Percentiles rank a stretch among this genome's conserved stretches.
phyloP scores from a whole-genome alignment of 1,140 invertebrate genomes.

The Paramacrobiotus metropolitanus region DNA sequence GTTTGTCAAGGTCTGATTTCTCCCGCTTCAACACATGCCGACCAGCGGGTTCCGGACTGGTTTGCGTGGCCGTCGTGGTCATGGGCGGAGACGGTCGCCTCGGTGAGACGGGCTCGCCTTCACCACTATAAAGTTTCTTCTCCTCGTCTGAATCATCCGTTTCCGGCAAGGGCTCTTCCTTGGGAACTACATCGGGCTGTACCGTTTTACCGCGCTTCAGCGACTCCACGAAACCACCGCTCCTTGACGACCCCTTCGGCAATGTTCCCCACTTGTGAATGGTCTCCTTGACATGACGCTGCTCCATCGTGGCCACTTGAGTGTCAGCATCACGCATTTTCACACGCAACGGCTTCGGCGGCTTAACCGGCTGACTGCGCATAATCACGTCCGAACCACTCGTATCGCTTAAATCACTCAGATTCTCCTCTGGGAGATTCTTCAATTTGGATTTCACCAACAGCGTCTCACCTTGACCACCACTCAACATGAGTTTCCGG shows the following conservation, averaged over 20 bases:
- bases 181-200: not conserved
- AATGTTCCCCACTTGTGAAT: constrained; percentile 2
- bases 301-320: not conserved
- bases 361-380: not conserved
- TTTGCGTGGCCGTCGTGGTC: not conserved
- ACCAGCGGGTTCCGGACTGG: not conserved
- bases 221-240: not conserved
- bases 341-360: not conserved
- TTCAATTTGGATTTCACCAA: not conserved
- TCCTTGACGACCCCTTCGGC: not conserved
- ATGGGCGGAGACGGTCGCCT: not conserved
- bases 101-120: not conserved
- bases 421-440: not conserved
- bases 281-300: not conserved
- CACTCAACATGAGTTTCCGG: not conserved
- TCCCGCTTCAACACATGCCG: not conserved
- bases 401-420: not conserved
- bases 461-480: not conserved
- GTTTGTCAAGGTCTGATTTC: constrained; percentile 1
- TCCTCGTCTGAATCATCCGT: not conserved
- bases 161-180: not conserved
- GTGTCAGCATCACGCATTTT: constrained; percentile 2
- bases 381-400: not conserved
- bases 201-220: not conserved
- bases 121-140: too few relatives aligned